These are phyloP conservation scores for Galendromus occidentalis DNA, from an alignment of 1,140 invertebrate species.

Conservation along the genomic window DNA sequence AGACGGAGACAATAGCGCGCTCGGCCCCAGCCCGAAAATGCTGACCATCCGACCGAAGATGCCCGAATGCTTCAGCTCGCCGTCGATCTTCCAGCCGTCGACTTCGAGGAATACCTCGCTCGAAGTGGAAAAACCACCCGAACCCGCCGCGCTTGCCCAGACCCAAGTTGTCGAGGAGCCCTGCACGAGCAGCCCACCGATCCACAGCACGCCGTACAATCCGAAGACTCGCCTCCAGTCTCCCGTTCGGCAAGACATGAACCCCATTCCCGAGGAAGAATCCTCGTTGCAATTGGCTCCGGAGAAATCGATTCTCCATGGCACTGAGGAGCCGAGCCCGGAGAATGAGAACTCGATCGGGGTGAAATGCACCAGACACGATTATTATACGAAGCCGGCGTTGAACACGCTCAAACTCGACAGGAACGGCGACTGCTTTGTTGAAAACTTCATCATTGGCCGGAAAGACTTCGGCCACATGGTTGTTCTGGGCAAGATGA, in stretches of 20 bases:
- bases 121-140: no score
- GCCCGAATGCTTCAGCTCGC: neutral
- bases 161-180: neutral
- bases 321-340: neutral
- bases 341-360: conserved; percentile 7
- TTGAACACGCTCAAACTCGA: conserved; percentile 38
- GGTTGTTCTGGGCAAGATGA: conserved; percentile 61
- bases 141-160: no score
- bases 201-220: neutral
- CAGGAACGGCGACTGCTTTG: conserved; percentile 50
- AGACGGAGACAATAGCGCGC: conserved; percentile 26
- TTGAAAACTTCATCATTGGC: conserved; percentile 76
- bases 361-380: conserved; percentile 33
- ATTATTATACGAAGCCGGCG: conserved; percentile 67
- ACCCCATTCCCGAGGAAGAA: neutral
- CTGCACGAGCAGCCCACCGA: neutral
- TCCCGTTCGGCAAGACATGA: neutral
- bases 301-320: neutral
- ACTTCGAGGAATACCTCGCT: no score
- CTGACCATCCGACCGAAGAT: conserved; percentile 28
- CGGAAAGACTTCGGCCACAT: conserved; percentile 78
- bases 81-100: neutral
- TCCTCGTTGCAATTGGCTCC: neutral
- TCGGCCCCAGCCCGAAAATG: conserved; percentile 35
- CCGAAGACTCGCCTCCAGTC: neutral